Conservation (phyloP, 2,113 vertebrate species). For the Lucifuga dentata region DNA sequence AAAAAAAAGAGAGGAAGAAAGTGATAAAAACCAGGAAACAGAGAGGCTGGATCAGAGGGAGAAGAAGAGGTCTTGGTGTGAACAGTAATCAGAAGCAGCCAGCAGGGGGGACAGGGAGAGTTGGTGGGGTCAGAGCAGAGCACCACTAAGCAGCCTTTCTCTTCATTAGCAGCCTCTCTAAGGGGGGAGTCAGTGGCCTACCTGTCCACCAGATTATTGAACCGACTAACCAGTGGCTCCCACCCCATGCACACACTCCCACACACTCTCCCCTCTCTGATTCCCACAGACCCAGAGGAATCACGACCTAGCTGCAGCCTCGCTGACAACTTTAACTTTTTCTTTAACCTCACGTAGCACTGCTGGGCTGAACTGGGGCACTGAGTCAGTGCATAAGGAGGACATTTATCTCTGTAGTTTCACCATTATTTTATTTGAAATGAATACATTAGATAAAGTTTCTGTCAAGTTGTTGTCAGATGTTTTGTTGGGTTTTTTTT, state of each 20-base stretch:
- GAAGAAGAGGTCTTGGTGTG: slow-evolving; percentile 51
- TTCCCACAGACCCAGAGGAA: slow-evolving; percentile 75
- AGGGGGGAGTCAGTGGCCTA: slow-evolving; percentile 90
- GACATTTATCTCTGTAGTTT: slow-evolving; percentile 72
- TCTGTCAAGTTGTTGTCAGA: background rate
- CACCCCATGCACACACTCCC: slow-evolving; percentile 57
- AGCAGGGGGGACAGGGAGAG: slow-evolving; percentile 85
- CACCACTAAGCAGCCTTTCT: slow-evolving; percentile 93
- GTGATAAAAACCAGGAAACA: slow-evolving; percentile 31
- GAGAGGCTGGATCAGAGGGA: slow-evolving; percentile 37
- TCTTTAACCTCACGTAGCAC: slow-evolving; percentile 66
- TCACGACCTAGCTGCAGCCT: slow-evolving; percentile 73
- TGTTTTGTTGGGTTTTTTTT: background rate
- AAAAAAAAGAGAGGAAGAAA: slow-evolving; percentile 13
- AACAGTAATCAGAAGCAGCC: slow-evolving; percentile 75
- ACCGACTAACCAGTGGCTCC: slow-evolving; percentile 89
- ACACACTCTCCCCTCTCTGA: slow-evolving; percentile 64
- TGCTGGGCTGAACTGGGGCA: slow-evolving; percentile 5
- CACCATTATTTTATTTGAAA: slow-evolving; percentile 30
- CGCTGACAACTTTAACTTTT: slow-evolving; percentile 73
- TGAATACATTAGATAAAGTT: slow-evolving; percentile 13
- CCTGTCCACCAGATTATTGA: slow-evolving; percentile 96
- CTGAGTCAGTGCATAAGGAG: slow-evolving; percentile 29
- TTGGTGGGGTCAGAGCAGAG: slow-evolving; percentile 89
- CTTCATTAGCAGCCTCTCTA: slow-evolving; percentile 94